Conservation (phyloP, 2,113 vertebrate species). For the Symphodus melops region DNA sequence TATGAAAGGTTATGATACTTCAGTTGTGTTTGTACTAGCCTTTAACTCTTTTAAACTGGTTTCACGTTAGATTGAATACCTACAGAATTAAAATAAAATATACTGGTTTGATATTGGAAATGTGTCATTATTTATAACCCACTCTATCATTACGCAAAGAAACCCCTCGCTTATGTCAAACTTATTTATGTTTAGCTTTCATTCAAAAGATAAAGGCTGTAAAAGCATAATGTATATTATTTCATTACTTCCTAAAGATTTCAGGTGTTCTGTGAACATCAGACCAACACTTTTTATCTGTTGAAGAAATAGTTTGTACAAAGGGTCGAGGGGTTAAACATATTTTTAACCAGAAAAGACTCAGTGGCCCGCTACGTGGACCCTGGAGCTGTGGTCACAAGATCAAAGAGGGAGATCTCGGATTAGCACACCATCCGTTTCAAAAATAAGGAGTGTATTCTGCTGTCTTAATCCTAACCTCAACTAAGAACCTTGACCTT, state of each 20-base stretch:
- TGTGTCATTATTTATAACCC: too few relatives aligned
- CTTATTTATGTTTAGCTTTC: not conserved
- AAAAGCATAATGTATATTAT: not conserved
- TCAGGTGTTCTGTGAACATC: conserved; percentile 23
- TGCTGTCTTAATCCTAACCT: conserved; percentile 66
- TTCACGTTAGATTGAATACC: too few relatives aligned
- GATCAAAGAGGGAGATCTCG: conserved; percentile 64
- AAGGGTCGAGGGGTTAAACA: conserved; percentile 45
- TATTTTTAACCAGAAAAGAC: conserved; percentile 65
- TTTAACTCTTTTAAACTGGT: too few relatives aligned
- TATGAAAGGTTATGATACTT: too few relatives aligned
- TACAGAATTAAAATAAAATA: too few relatives aligned
- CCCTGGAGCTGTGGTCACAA: conserved; percentile 61
- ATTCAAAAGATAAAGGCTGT: not conserved
- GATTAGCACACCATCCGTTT: conserved; percentile 70
- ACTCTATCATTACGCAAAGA: not conserved
- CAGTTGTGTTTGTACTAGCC: too few relatives aligned
- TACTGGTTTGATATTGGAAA: too few relatives aligned
- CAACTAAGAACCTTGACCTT: conserved; percentile 60
- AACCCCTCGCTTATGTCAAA: not conserved
- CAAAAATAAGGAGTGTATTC: conserved; percentile 57
- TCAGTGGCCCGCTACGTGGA: conserved; percentile 48
- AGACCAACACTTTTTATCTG: conserved; percentile 42
- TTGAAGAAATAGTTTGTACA: conserved; percentile 42
- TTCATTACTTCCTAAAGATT: not conserved